A percentile compares a stretch with the other conserved stretches of the same genome.
Conservation (phyloP, 2,797 vertebrate genomes). For the Pyrocephalus nanus region DNA sequence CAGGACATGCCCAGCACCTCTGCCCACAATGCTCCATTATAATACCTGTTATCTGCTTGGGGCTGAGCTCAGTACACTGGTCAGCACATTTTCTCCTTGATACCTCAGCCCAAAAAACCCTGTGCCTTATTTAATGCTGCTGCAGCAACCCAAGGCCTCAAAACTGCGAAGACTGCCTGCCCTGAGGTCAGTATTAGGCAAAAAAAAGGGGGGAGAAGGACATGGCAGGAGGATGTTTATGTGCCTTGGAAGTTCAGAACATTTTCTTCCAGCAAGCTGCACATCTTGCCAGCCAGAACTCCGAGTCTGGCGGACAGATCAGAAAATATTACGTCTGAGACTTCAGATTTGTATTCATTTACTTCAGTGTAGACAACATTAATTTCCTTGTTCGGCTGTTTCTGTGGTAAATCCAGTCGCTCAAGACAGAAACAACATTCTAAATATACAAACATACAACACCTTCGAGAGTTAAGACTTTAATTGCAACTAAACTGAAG, state of each 20-base stretch:
- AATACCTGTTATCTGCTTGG: not conserved
- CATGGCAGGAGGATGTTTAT: not conserved
- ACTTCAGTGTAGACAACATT: not conserved
- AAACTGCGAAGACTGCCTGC: not conserved
- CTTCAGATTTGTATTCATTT: not conserved
- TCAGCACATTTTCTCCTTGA: not conserved
- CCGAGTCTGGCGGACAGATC: not conserved
- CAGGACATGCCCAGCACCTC: not conserved
- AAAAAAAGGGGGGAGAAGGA: fast-evolving
- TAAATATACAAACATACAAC: not conserved
- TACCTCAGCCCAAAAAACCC: not conserved
- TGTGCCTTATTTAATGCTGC: not conserved
- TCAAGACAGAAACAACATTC: not conserved
- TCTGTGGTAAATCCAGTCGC: not conserved
- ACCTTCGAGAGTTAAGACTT: not conserved
- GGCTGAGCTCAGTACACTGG: not conserved
- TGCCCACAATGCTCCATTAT: not conserved
- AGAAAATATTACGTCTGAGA: not conserved
- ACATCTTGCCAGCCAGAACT: not conserved
- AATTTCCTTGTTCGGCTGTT: not conserved
- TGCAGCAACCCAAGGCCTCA: not conserved
- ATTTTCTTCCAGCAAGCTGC: not conserved
- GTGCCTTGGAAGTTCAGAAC: not conserved
- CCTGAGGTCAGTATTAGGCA: not conserved
- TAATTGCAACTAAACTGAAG: not conserved